Evolutionary conservation across 2,888 invertebrate species (phyloP).

Genomic region (Dasysyrphus albostriatus): DNA sequence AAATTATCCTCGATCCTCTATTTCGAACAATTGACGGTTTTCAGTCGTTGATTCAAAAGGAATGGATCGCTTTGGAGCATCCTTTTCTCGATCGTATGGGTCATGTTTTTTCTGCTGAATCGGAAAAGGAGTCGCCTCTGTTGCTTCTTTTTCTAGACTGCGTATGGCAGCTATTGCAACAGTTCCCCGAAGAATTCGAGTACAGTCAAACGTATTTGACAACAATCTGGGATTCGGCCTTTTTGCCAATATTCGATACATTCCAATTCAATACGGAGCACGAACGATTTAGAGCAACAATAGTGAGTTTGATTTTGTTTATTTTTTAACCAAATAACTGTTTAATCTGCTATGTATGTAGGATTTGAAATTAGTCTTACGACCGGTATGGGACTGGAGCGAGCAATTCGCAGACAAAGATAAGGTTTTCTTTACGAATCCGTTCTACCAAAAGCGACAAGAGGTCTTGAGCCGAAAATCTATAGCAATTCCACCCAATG

Average conservation of each 20-base stretch:
- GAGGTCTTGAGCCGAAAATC: conserved; percentile 80
- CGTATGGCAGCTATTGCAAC: conserved; percentile 95
- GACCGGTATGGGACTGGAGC: conserved; percentile 96
- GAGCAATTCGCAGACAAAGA: conserved; percentile 94
- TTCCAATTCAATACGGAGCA: conserved; percentile 95
- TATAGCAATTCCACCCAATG: conserved; percentile 80
- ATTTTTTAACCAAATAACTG: background rate
- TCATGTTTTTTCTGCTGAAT: conserved; percentile 84
- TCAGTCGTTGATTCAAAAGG: conserved; percentile 95
- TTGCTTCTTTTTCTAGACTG: conserved; percentile 97
- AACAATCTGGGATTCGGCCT: conserved; percentile 95
- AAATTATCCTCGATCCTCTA: conserved; percentile 93
- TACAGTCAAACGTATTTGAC: conserved; percentile 96
- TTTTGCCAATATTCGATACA: conserved; percentile 95
- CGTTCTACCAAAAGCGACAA: conserved; percentile 86
- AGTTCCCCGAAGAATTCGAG: conserved; percentile 95
- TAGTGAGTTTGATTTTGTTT: conserved; percentile 78
- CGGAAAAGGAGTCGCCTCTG: conserved; percentile 90
- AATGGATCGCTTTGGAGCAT: conserved; percentile 97
- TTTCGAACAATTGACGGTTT: conserved; percentile 94
- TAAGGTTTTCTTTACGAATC: conserved; percentile 92
- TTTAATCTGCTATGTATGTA: conserved; percentile 15
- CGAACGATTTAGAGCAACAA: conserved; percentile 88
- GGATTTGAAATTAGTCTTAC: conserved; percentile 85
- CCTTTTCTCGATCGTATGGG: conserved; percentile 90